Evolutionary conservation across 2,888 invertebrate species (phyloP), one percentile per base, ranked within the genome.

Genomic region (Cenopis cana): DNA sequence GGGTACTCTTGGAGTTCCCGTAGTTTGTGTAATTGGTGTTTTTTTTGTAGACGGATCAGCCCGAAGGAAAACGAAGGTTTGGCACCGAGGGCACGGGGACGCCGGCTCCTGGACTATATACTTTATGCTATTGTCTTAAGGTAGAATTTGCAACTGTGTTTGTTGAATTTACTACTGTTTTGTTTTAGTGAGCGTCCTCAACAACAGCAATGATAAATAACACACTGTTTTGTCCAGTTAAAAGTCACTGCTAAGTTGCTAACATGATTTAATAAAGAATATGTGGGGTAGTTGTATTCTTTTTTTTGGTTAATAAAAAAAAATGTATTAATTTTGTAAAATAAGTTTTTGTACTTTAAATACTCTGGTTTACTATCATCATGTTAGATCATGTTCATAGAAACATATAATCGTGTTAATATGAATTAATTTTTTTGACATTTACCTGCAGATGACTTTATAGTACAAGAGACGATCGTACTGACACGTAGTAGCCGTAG

Each of bases 11-110:
- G 85, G 76, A 88, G 88, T 87, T 84, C 84, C 77, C 79, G 85
- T 86, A 89, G 85, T 87, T 83, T 86, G 89, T 86, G 80, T 81
- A 77, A 78, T 92, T 92, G 91, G 93, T 92, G 91, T 92, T 91
- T 86, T 87, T 79, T 75, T 84, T 85, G 82, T 81, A 89, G 85
- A 86, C 85, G 81, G 85, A 85, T 54, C 78, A 77, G 75, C 80
- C 81, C 76, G 76, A 76, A 80, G 81, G 75, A 77, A 74, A 76
- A 76, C 70, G 70, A 75, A 74, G 75, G 77, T 84, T 84, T 84
- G 84, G 85, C 85, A 83, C 85, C 78, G 76, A 74, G 72, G 76
- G 75, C 76, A 66, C 29, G 61, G 38, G 61, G 41, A 11, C 59
- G 67, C 11, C 41, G 29, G 41, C 60, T 54, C 33, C 14, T 46